These are phyloP conservation scores for Carlito syrichta DNA, from an alignment of 2,113 vertebrate species.

Conservation along the genomic window DNA sequence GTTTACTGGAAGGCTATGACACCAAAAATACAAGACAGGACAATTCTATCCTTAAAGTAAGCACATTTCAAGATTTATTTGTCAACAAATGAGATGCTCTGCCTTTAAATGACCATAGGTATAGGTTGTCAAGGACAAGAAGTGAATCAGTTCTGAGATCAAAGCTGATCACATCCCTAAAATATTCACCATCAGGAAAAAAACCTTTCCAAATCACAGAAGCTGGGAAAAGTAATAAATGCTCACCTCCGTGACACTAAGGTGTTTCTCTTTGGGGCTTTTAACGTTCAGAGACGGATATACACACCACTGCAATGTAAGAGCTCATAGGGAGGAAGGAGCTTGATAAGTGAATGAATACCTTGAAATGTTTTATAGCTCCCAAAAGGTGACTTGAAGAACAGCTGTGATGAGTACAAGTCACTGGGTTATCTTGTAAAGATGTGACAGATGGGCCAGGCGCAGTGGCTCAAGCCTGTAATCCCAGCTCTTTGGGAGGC, in stretches of 20 bases:
- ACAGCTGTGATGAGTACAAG: not conserved
- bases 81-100: not conserved
- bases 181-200: not conserved
- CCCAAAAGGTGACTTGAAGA: not conserved
- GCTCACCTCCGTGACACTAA: not conserved
- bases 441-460: too few species aligned
- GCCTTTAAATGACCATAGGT: not conserved
- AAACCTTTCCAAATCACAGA: not conserved
- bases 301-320: not conserved
- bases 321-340: not conserved
- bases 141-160: not conserved
- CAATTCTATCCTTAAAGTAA: conserved; percentile 98
- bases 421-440: not conserved
- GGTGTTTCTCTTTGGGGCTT: not conserved
- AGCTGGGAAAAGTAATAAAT: not conserved
- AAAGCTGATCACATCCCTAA: not conserved
- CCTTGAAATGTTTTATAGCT: not conserved
- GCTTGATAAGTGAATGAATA: not conserved
- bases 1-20: conserved; percentile 97
- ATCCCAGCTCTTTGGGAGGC: too few species aligned
- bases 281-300: not conserved
- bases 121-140: not conserved
- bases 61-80: not conserved
- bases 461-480: too few species aligned
- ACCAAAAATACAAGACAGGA: conserved; percentile 98